phyloP scores from a whole-genome alignment of 1,140 invertebrate genomes.

The Hyles euphorbiae region DNA sequence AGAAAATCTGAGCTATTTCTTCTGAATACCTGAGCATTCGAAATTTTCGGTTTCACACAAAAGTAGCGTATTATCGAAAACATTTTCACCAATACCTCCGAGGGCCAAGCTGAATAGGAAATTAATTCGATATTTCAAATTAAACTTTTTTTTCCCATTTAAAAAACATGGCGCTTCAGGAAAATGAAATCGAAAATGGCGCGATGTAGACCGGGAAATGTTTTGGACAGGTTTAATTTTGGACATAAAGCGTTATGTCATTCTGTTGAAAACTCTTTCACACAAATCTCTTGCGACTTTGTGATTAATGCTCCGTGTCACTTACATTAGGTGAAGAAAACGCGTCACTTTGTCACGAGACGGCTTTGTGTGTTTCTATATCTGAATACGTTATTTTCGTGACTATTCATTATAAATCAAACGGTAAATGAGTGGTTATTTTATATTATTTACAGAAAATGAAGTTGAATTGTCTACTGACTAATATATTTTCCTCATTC shows the following conservation, averaged over 20 bases:
- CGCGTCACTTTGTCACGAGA: neutral
- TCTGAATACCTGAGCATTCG: no score
- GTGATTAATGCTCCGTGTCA: conserved; percentile 16
- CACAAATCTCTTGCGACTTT: conserved; percentile 10
- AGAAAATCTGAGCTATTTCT: no score
- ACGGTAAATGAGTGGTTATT: no score
- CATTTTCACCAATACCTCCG: neutral
- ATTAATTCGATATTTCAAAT: conserved; percentile 16
- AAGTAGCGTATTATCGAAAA: neutral
- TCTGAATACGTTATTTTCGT: neutral
- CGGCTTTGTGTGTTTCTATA: neutral
- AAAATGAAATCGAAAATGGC: conserved; percentile 13
- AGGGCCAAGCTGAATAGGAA: conserved; percentile 3
- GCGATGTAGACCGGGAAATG: conserved; percentile 16
- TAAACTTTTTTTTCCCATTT: conserved; percentile 5
- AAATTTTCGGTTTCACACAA: neutral
- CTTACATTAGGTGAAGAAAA: conserved; percentile 5
- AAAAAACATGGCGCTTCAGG: conserved; percentile 2
- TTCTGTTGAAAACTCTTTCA: conserved; percentile 7
- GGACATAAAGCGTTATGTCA: conserved; percentile 21
- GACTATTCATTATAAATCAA: no score
- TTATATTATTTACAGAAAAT: no score
- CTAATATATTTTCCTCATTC: no score
- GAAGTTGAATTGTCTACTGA: no score
- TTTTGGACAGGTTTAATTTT: conserved; percentile 27